phyloP scores from a whole-genome alignment of 2,113 vertebrate species.

The Talpa occidentalis region DNA sequence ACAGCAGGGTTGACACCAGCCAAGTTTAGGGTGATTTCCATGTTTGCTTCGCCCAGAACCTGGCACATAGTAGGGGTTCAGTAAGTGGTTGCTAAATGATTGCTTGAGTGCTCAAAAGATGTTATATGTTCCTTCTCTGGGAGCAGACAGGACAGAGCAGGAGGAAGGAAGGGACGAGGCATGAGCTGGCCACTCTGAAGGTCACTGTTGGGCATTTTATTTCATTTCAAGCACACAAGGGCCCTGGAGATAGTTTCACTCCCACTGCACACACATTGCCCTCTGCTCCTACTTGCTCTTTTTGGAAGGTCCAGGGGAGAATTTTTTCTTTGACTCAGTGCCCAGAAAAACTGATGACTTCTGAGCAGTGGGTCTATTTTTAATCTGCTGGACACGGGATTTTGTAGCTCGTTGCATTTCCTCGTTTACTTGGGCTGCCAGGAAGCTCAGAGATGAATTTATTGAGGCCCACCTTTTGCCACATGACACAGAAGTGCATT shows the following conservation, averaged over 20 bases:
- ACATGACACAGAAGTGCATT: not conserved
- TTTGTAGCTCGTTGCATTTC: not conserved
- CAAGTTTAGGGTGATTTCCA: not conserved
- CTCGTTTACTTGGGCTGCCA: not conserved
- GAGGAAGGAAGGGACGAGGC: not conserved
- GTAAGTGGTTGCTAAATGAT: not conserved
- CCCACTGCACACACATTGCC: not conserved
- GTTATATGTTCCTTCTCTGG: not conserved
- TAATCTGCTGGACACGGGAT: not conserved
- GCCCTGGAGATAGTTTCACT: too few species aligned
- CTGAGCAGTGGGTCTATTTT: not conserved
- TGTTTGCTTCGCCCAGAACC: not conserved
- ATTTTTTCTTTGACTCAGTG: not conserved
- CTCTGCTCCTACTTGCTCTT: not conserved
- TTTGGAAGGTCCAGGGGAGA: not conserved
- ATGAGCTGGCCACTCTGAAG: not conserved
- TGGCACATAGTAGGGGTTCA: not conserved
- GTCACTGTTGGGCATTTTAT: not conserved
- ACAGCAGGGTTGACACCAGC: not conserved
- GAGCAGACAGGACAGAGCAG: not conserved
- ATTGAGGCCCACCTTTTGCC: not conserved
- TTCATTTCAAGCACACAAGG: conserved; percentile 7
- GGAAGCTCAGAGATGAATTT: not conserved
- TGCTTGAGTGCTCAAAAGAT: not conserved
- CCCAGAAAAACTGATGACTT: not conserved